Percentiles rank a stretch among this genome's conserved stretches.
Evolutionary conservation across 1,140 invertebrate species (phyloP).

Genomic region (Amphibalanus amphitrite): DNA sequence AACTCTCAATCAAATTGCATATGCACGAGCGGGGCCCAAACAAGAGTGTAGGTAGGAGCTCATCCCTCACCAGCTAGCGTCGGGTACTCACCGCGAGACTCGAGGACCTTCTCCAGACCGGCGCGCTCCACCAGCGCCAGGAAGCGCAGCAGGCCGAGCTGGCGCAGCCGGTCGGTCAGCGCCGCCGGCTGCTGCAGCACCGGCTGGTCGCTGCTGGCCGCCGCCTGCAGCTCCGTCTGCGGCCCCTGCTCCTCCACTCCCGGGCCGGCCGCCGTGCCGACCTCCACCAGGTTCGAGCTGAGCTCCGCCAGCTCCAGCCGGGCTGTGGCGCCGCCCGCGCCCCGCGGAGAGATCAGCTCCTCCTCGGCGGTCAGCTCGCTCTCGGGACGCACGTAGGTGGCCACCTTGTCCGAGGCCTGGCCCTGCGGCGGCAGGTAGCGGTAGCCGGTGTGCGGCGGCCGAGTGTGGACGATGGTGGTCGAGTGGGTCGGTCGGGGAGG

Average conservation of each 20-base stretch:
- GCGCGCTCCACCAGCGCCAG: not conserved
- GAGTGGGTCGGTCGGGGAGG: too few relatives aligned
- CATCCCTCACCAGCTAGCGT: too few relatives aligned
- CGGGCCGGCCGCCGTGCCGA: too few relatives aligned
- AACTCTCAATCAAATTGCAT: too few relatives aligned
- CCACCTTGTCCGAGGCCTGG: not conserved
- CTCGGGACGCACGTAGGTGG: not conserved
- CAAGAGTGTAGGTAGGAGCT: too few relatives aligned
- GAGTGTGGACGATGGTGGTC: not conserved
- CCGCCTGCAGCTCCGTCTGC: not conserved
- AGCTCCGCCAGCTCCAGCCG: too few relatives aligned
- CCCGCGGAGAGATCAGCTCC: too few relatives aligned
- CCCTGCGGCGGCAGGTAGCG: not conserved
- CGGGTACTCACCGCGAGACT: not conserved
- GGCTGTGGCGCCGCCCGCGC: too few relatives aligned
- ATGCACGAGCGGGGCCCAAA: too few relatives aligned
- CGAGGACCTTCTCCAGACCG: not conserved
- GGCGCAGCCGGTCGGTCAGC: not conserved
- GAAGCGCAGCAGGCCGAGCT: not conserved
- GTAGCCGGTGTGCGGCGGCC: too few relatives aligned
- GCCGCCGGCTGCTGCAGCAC: too few relatives aligned
- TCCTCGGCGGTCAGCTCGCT: too few relatives aligned
- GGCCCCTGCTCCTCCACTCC: not conserved
- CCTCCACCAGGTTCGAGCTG: not conserved
- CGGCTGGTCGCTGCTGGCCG: not conserved